Base-by-base conservation (phyloP, 2,888 invertebrate species). In the Willowsia nigromaculata region DNA sequence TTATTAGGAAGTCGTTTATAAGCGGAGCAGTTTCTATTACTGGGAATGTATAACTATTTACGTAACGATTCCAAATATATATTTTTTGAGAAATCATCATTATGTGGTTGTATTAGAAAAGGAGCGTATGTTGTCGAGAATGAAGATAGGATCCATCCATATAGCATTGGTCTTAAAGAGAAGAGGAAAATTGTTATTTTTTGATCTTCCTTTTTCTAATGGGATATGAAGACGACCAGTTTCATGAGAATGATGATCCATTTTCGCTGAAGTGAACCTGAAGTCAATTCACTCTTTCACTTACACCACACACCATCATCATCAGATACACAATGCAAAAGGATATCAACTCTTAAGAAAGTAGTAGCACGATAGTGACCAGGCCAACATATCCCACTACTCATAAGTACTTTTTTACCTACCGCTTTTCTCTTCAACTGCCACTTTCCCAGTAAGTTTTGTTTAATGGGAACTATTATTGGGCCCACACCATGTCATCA, bases 141-240 rank as follows among this genome's bases (percentile, higher is more conserved):
- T 40, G 37, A 76, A 50, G 50, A 76, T n/a, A n/a, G n/a, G n/a
- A n/a, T n/a, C n/a, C n/a, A n/a, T n/a, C n/a, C n/a, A n/a, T n/a
- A n/a, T n/a, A n/a, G n/a, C n/a, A n/a, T n/a, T n/a, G n/a, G n/a
- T n/a, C n/a, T n/a, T n/a, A n/a, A 50, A 50, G 50, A 76, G 47
- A 30, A 56, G 30, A 62, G 47, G 53, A 82, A 65, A 82, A 82
- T n/a, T 82, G 65, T 82, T 82, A 62, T 47, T 82, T 65, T 82
- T 82, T 65, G n/a, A 65, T 65, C 47, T 62, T 43, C 62, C 65
- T 30, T 3, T 80, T 81, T 81, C 56, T 62, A 81, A 81, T 81
- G 81, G 81, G 81, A 71, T 5, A 68, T 37, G 37, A 40, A 68
- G 40, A 68, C 9, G 18, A 68, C 27, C 15, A 18, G 13, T 13